These are phyloP conservation scores for Leucoraja erinaceus DNA, from an alignment of 2,113 vertebrate species.

Conservation along the genomic window DNA sequence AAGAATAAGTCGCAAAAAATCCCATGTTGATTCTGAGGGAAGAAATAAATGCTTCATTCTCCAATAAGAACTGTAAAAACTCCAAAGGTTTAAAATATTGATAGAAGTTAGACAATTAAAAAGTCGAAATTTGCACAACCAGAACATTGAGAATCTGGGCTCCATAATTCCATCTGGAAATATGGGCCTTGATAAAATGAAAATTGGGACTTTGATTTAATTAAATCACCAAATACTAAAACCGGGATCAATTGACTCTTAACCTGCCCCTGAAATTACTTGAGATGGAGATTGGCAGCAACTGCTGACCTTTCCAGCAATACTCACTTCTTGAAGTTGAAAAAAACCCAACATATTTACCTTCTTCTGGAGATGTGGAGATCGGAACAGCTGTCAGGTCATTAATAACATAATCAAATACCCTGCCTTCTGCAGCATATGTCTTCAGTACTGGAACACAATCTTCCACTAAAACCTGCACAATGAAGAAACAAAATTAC, in stretches of 20 bases:
- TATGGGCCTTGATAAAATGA: neutral
- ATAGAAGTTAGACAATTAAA: too few species aligned
- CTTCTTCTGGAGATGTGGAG: conserved; percentile 92
- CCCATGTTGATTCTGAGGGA: conserved; percentile 87
- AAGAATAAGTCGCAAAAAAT: conserved; percentile 90
- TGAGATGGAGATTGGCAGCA: too few species aligned
- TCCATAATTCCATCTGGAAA: neutral
- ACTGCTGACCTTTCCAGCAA: too few species aligned
- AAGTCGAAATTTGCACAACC: neutral
- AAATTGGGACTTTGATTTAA: neutral
- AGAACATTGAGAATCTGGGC: neutral
- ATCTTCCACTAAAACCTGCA: conserved; percentile 86
- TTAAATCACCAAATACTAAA: neutral
- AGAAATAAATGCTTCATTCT: neutral
- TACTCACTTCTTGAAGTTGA: too few species aligned
- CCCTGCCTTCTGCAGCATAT: conserved; percentile 86
- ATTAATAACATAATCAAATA: conserved; percentile 96
- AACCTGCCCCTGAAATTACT: too few species aligned
- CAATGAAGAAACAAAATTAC: neutral
- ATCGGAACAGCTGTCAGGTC: conserved; percentile 94
- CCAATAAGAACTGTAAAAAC: neutral
- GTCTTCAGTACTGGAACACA: conserved; percentile 93
- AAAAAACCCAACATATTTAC: conserved; percentile 48
- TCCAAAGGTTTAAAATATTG: too few species aligned
- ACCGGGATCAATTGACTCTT: too few species aligned